phyloP scores from a whole-genome alignment of 2,113 vertebrate genomes.

The Megaceryle torquata region DNA sequence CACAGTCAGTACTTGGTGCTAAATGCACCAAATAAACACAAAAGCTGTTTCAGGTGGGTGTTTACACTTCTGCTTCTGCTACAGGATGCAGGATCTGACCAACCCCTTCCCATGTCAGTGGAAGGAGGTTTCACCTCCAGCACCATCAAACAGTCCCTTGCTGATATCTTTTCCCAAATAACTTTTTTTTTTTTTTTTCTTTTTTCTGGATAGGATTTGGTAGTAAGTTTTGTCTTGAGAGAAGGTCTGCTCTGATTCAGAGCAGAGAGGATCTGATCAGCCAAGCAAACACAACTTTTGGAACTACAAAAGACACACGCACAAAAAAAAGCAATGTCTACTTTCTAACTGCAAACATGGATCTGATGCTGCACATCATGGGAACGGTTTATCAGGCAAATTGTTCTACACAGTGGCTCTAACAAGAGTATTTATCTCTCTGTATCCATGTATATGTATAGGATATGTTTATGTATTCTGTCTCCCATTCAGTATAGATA shows the following conservation, averaged over 20 bases:
- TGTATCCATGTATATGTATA: background rate
- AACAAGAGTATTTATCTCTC: background rate
- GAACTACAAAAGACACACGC: background rate
- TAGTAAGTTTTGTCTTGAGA: background rate
- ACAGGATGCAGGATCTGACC: fast-evolving
- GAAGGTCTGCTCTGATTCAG: background rate
- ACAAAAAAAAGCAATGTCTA: fast-evolving
- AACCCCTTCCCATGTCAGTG: background rate
- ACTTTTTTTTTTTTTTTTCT: background rate
- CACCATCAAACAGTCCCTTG: background rate
- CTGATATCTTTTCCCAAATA: background rate
- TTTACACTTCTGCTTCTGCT: background rate
- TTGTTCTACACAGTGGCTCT: background rate
- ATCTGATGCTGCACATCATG: background rate
- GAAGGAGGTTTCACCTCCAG: background rate
- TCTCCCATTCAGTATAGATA: background rate
- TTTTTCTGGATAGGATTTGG: background rate
- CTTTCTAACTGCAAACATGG: background rate
- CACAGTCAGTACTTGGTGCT: fast-evolving
- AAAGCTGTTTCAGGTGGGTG: background rate
- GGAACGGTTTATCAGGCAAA: background rate
- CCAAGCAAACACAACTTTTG: background rate
- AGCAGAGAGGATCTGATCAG: background rate
- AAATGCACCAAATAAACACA: background rate
- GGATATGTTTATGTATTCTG: background rate